Evolutionary conservation across 2,797 vertebrate genomes (phyloP).

Genomic region (Onychomys leucogaster): DNA sequence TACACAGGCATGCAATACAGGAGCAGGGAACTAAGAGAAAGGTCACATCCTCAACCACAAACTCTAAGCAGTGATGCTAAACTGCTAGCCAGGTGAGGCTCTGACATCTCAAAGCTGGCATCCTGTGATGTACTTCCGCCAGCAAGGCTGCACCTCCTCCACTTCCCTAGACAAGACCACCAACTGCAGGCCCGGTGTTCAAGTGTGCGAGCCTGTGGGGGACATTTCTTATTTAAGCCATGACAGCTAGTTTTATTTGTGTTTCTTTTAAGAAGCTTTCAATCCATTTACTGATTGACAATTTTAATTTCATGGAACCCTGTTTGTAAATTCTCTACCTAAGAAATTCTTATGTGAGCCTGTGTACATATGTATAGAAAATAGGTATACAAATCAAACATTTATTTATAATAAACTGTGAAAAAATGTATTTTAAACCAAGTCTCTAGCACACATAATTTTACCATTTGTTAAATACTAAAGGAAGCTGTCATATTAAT

Average conservation of each 20-base stretch:
- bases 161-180: neutral
- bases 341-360: neutral
- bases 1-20: neutral
- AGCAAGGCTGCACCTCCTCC: neutral
- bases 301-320: neutral
- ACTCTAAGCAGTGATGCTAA: neutral
- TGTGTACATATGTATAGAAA: neutral
- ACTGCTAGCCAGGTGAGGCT: neutral
- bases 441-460: neutral
- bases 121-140: neutral
- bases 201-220: neutral
- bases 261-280: neutral
- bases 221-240: neutral
- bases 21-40: neutral
- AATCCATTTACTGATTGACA: neutral
- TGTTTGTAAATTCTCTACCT: neutral
- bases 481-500: neutral
- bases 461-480: neutral
- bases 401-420: neutral
- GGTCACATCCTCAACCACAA: neutral
- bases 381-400: neutral
- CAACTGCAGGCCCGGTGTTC: neutral
- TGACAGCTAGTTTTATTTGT: neutral
- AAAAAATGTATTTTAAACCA: neutral
- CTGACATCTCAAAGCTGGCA: neutral